Percentiles rank a stretch among this genome's conserved stretches.
phyloP scores from a whole-genome alignment of 2,888 invertebrate genomes.

The Euclidia mi region DNA sequence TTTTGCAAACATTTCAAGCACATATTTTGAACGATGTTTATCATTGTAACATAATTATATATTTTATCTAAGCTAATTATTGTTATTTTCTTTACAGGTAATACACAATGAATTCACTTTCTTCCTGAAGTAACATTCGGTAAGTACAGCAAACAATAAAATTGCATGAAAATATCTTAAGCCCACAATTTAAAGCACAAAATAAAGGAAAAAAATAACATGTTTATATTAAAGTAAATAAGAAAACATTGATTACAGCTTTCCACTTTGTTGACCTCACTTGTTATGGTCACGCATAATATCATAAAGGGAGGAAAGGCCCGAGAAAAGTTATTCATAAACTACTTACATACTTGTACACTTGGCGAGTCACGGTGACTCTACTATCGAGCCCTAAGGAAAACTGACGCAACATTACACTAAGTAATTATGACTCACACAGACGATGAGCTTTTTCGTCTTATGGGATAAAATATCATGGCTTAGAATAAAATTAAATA shows the following conservation, averaged over 20 bases:
- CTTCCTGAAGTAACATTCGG: neutral
- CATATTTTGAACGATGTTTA: too few relatives aligned
- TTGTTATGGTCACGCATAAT: constrained; percentile 21
- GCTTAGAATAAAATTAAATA: too few relatives aligned
- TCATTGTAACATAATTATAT: constrained; percentile 9
- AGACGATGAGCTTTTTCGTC: constrained; percentile 15
- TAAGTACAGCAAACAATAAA: constrained; percentile 3
- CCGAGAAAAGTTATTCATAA: constrained; percentile 26
- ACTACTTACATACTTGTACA: constrained; percentile 23
- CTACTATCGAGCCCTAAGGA: constrained; percentile 11
- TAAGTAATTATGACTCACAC: constrained; percentile 23
- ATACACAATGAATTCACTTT: constrained; percentile 10
- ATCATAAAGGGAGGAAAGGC: constrained; percentile 22
- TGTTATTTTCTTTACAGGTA: constrained; percentile 45
- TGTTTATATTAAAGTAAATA: too few relatives aligned
- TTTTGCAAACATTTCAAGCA: too few relatives aligned
- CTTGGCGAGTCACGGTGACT: constrained; percentile 21
- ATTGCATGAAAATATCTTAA: too few relatives aligned
- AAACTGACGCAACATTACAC: constrained; percentile 24
- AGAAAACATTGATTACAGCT: constrained; percentile 1
- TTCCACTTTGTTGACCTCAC: constrained; percentile 14
- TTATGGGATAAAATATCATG: neutral
- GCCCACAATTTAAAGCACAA: neutral
- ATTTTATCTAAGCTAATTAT: constrained; percentile 4
- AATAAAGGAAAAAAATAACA: neutral